Percentiles rank a stretch among this genome's conserved stretches.
These are phyloP conservation scores for Ascidia mentula DNA, from an alignment of 23 tunicate species.

Conservation along the genomic window DNA sequence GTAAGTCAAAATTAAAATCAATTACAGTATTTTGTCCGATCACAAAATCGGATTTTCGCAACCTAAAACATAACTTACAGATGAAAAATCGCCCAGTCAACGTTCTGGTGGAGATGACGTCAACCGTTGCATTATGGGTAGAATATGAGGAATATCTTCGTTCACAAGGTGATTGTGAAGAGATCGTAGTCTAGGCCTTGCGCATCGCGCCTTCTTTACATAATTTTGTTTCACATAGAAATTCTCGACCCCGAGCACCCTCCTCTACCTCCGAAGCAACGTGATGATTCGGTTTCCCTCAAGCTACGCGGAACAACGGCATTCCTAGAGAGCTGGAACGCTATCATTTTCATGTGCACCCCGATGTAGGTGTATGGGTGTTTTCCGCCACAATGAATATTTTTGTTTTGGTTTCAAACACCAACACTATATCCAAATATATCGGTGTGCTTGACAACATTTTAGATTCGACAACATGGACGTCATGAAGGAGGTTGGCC, in stretches of 20 bases:
- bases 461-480: conserved; percentile 49
- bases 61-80: not conserved
- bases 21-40: not conserved
- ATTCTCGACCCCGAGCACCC: conserved; percentile 38
- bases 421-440: too few relatives aligned
- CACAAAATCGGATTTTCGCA: not conserved
- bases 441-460: too few relatives aligned
- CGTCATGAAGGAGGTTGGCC: conserved; percentile 44
- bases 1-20: not conserved
- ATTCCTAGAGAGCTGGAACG: conserved; percentile 41
- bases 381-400: not conserved
- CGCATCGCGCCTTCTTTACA: not conserved
- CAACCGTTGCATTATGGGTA: conserved; percentile 51
- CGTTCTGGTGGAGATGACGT: conserved; percentile 54
- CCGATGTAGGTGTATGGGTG: conserved; percentile 23
- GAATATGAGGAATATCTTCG: conserved; percentile 59
- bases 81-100: conserved; percentile 50
- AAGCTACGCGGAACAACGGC: conserved; percentile 47
- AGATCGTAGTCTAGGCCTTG: not conserved
- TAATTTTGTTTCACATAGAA: conserved; percentile 6
- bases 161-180: conserved; percentile 16
- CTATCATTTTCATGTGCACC: conserved; percentile 48
- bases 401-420: too few relatives aligned
- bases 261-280: conserved; percentile 44
- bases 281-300: conserved; percentile 36